Evolutionary conservation across 2,888 invertebrate species (phyloP), one percentile per base, ranked within the genome.

Genomic region (Phyto melanocephala): DNA sequence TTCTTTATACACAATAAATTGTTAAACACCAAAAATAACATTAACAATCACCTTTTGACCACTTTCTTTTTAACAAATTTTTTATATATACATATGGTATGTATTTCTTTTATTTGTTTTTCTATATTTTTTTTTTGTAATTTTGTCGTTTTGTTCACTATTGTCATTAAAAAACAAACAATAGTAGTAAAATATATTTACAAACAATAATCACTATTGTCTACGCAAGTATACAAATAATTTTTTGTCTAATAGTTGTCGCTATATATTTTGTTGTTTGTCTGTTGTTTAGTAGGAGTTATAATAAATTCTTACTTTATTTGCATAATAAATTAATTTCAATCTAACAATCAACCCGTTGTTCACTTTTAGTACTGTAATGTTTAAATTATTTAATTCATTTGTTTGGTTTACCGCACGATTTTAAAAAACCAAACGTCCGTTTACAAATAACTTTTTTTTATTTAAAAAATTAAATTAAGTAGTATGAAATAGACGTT

Each of bases 261-360:
- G 40, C n/a, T 52, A 35, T 40, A 56, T 65, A 33, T 65, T 28
- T 24, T 62, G 17, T 71, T 67, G 13, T 56, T 58, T 58, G 15
- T 65, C 7, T 42, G 17, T 40, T 78, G 8, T 10, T 71, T 60
- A 17, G 37, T 22, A 42, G 13, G 28, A 28, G 28, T 28, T 77
- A 58, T 47, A 78, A 79, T 67, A 79, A 76, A 79, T 74, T 83
- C 83, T 83, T 80, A 84, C 84, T 80, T 77, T 85, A 84, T 85
- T 84, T 85, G 83, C 84, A 85, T 85, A 85, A 79, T 84, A 84
- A 77, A 79, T 85, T 82, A 54, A 70, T 65, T 81, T 71, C 50
- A 58, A 81, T 68, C 35, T 68, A 75, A 79, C 81, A 80, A 81
- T 68, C 58, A 75, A 75, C 78, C 35, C 62, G 45, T 45, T 70